phyloP scores from a whole-genome alignment of 2,113 vertebrate species.

The Pygoscelis antarcticus region DNA sequence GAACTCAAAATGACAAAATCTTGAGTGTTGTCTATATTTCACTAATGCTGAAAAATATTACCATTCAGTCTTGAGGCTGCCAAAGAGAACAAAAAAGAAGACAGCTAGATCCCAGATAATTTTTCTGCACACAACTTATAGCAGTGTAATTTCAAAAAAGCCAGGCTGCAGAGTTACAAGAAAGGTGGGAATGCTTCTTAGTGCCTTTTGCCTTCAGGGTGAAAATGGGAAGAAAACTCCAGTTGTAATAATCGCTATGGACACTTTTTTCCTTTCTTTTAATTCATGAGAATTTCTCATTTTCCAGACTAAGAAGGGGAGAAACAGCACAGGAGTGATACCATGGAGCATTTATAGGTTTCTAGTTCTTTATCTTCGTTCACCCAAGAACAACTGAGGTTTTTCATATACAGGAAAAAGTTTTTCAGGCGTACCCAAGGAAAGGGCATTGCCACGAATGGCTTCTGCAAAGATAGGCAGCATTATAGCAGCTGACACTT shows the following conservation, averaged over 20 bases:
- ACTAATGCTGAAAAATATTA: neutral
- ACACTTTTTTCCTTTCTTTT: neutral
- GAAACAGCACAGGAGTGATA: neutral
- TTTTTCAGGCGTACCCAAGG: neutral
- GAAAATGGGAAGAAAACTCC: neutral
- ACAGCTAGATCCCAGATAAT: neutral
- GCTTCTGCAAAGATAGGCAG: neutral
- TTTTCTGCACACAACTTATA: neutral
- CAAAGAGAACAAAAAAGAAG: neutral
- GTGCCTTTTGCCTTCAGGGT: neutral
- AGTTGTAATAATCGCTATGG: neutral
- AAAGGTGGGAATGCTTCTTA: neutral
- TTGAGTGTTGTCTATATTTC: neutral
- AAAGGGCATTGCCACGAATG: neutral
- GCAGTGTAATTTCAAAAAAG: neutral
- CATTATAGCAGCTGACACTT: neutral
- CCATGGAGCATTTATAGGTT: neutral
- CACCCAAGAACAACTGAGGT: neutral
- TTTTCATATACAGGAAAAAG: neutral
- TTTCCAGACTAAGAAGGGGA: neutral
- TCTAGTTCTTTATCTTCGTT: neutral
- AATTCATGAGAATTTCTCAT: neutral
- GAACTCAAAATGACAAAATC: neutral
- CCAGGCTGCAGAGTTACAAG: neutral
- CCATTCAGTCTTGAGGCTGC: neutral